Evolutionary conservation across 2,888 invertebrate genomes (phyloP), one percentile per base, ranked within the genome.

Genomic region (Brachyptera risi): DNA sequence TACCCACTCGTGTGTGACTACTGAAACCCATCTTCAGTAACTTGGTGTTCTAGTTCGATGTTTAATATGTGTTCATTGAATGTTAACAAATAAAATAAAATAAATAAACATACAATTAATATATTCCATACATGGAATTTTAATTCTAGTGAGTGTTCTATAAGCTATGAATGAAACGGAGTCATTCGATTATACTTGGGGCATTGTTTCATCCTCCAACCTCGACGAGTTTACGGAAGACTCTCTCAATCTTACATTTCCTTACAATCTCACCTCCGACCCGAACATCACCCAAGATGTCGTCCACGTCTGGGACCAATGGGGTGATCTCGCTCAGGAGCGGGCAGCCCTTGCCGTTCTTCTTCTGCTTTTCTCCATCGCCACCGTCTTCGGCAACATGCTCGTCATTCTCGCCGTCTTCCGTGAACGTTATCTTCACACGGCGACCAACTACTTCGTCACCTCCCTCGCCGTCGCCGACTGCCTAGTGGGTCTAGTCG

Each of bases 371-470:
- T 95, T 97, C 75, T 96, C 95, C 0, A 79, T 96, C 62, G 88
- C 92, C 7, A 97, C 97, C 0, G 92, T 98, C 0, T 90, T 96
- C 71, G 98, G 98, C 60, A 99, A 99, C 75, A 86, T 88, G 72
- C 80, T 98, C 56, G 97, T 98, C 13, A 96, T 98, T 63, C 78
- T 93, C 56, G 97, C 97, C 0, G 97, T 98, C 7, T 85, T 91
- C 31, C 82, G 94, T 19, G 97, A 97, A 73, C 81, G 95, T 19
- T 96, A 96, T 71, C 81, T 99, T 3, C 93, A 97, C 73, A 96
- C 96, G 9, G 94, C 97, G 7, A 98, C 98, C 5, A 97, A 97
- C 76, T 98, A 96, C 73, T 94, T 98, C 74, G 94, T 98, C 65
- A 96, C 96, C 9, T 97, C 97, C 13, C 77, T 98, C 65, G 98